phyloP scores from a whole-genome alignment of 2,888 invertebrate species.

The Diachrysia chrysitis region DNA sequence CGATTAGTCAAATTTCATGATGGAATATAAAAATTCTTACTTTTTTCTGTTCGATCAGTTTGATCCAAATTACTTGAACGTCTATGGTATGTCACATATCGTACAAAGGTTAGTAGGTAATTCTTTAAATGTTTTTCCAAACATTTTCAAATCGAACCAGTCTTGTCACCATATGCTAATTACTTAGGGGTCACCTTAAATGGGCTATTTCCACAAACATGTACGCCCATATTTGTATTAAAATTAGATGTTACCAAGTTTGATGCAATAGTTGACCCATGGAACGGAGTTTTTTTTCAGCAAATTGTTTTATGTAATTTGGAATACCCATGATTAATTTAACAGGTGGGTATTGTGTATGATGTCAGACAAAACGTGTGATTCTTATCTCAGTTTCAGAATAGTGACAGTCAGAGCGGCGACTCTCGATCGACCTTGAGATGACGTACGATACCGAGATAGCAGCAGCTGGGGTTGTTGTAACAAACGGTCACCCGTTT shows the following conservation, averaged over 20 bases:
- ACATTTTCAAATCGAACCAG: background rate
- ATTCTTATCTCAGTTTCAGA: slow-evolving; percentile 2
- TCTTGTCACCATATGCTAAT: background rate
- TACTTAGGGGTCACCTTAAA: slow-evolving; percentile 7
- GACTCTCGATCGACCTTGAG: background rate
- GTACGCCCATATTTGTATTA: background rate
- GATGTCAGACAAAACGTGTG: background rate
- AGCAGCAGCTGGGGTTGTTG: background rate
- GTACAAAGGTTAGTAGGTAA: background rate
- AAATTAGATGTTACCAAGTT: background rate
- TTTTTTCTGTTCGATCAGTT: too few species aligned
- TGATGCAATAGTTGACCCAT: background rate
- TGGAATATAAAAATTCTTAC: too few species aligned
- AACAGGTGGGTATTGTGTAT: background rate
- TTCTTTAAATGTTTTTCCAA: background rate
- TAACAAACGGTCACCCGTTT: background rate
- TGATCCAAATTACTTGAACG: too few species aligned
- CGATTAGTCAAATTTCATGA: too few species aligned
- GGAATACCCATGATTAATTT: background rate
- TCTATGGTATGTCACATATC: too few species aligned
- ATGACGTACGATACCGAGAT: background rate
- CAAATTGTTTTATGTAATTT: background rate
- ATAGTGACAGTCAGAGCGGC: background rate
- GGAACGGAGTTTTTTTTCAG: background rate
- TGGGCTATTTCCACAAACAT: slow-evolving; percentile 1